Percentiles rank a stretch among this genome's conserved stretches.
These are phyloP conservation scores for Ptilodon capucinus DNA, from an alignment of 2,888 invertebrate species.

Conservation along the genomic window DNA sequence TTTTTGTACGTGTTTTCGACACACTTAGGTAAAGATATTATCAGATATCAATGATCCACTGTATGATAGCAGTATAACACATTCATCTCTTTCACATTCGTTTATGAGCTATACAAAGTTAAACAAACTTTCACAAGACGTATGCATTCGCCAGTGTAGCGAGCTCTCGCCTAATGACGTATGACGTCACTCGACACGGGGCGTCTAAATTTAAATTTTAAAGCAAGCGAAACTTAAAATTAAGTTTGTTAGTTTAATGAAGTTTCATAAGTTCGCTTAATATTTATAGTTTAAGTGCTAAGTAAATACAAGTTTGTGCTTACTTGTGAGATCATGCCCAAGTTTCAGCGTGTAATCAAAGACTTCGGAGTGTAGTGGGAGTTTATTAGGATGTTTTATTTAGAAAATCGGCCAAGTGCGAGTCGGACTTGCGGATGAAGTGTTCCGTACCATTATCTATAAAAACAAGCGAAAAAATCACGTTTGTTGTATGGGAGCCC, in stretches of 20 bases:
- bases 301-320: slow-evolving; percentile 16
- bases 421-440: no score
- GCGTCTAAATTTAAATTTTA: slow-evolving; percentile 57
- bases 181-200: slow-evolving; percentile 55
- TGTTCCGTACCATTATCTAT: no score
- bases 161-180: slow-evolving; percentile 62
- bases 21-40: no score
- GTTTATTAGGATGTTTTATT: no score
- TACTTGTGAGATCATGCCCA: slow-evolving; percentile 1
- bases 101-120: slow-evolving; percentile 52
- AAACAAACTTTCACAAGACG: slow-evolving; percentile 58
- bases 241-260: slow-evolving; percentile 53
- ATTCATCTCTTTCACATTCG: slow-evolving; percentile 43
- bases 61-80: slow-evolving; percentile 9
- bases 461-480: no score
- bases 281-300: slow-evolving; percentile 35
- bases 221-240: slow-evolving; percentile 53
- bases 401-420: no score
- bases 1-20: no score
- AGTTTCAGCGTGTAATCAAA: background rate
- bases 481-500: no score
- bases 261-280: slow-evolving; percentile 36
- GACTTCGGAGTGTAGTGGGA: background rate
- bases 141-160: slow-evolving; percentile 27
- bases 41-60: no score